Base-by-base conservation (phyloP, 2,888 invertebrate species). In the Sipha maydis region DNA sequence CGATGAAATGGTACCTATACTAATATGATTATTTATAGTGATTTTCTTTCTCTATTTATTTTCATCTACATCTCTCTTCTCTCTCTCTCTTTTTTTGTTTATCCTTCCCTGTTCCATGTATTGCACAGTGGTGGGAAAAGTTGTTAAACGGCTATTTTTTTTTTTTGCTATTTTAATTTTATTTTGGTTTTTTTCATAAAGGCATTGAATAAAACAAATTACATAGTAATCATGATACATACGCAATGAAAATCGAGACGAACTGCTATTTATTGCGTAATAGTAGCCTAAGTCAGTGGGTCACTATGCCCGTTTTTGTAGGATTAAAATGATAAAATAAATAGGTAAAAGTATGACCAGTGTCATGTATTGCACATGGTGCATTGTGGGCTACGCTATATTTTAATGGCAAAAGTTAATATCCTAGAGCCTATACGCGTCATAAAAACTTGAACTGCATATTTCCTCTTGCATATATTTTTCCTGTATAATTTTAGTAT, bases 121-220 rank as follows among this genome's bases (percentile, higher is more conserved):
- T 17, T 3, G 71, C 31, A 9, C 17, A 41, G 21, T 56, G 14
- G 48, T 56, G 41, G 61, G 31, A 86, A 80, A 79, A 85, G 86
- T 86, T 86, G 86, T 56, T 86, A 80, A 86, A 73, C 86, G 71
- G 71, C 79, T 86, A 85, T 85, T 85, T 85, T 61, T 21, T 61
- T 21, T 48, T 61, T 61, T 77, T 61, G 28, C 41, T 41, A 11
- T 61, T 61, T 73, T 31, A 71, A 31, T 67, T 67, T 67, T 28
- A n/a, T n/a, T n/a, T 67, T 28, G 28, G n/a, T 82, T 83, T 73
- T 41, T 75, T 25, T 25, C 31, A 25, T n/a, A 78, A 48, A 69
- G 21, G 38, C 31, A 41, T 73, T 80, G 86, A 73, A 73, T 61
- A 80, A 86, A 86, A 86, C 86, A 86, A 80, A 79, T 80, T 86